Percentiles rank a stretch among this genome's conserved stretches.
phyloP scores from a whole-genome alignment of 2,113 vertebrate genomes.

The Callorhinus ursinus region DNA sequence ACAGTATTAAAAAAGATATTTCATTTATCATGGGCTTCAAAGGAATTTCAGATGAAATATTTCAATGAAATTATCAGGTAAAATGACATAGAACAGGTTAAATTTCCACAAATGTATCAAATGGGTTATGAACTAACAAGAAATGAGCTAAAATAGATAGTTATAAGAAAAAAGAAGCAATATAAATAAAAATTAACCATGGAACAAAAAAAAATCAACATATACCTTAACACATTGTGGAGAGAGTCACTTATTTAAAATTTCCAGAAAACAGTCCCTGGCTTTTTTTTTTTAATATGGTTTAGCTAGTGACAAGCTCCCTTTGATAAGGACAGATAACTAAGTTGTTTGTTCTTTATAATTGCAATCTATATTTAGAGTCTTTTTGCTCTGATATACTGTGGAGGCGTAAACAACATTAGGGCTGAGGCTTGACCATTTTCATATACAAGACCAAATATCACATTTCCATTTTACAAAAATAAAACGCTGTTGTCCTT shows the following conservation, averaged over 20 bases:
- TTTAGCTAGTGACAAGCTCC: neutral
- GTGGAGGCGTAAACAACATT: neutral
- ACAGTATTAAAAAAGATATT: neutral
- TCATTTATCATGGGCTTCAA: neutral
- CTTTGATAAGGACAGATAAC: neutral
- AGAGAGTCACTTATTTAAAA: neutral
- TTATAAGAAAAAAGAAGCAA: neutral
- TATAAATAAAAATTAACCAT: neutral
- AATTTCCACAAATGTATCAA: neutral
- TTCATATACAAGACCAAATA: neutral
- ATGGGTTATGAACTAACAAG: neutral
- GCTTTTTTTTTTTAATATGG: neutral
- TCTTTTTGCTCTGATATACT: neutral
- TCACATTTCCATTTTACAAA: neutral
- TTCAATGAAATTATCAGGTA: neutral
- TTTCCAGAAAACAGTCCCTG: neutral
- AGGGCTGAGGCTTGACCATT: neutral
- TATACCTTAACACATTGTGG: neutral
- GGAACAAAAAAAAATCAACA: neutral
- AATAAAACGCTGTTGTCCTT: neutral
- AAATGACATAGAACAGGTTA: neutral
- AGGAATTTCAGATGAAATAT: slow-evolving; percentile 27
- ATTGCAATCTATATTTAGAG: neutral
- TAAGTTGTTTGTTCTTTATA: neutral
- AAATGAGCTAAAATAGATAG: neutral